These are phyloP conservation scores for Cepphus grylle DNA, from an alignment of 2,113 vertebrate genomes.

Conservation along the genomic window DNA sequence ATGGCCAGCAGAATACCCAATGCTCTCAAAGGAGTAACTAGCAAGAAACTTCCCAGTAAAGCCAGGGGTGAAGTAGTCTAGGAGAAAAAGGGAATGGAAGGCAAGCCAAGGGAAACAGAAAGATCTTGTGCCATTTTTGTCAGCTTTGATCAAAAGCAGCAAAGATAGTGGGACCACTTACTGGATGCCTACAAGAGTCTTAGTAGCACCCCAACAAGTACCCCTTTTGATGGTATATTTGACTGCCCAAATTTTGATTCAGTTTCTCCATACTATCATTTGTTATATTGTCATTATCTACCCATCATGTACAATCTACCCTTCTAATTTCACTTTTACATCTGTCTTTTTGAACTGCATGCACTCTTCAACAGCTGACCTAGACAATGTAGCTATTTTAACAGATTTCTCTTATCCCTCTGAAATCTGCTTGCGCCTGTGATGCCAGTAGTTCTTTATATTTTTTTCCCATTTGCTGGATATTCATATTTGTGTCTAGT, in stretches of 20 bases:
- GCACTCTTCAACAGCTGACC: neutral
- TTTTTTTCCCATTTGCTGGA: neutral
- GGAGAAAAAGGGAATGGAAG: neutral
- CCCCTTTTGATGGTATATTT: neutral
- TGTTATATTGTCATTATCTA: neutral
- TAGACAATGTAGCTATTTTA: neutral
- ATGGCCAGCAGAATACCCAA: neutral
- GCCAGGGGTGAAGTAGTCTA: neutral
- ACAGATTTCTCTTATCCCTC: neutral
- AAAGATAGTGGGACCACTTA: neutral
- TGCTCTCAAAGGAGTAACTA: neutral
- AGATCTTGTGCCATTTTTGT: neutral
- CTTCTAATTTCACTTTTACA: neutral
- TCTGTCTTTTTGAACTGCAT: rapidly evolving
- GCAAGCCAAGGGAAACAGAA: neutral
- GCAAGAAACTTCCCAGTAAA: neutral
- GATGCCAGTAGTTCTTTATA: neutral
- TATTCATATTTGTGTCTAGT: neutral
- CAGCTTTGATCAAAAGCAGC: neutral
- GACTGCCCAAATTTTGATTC: neutral
- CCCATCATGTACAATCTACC: neutral
- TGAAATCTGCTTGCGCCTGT: neutral
- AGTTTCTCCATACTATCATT: neutral
- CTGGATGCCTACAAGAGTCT: neutral
- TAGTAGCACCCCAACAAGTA: neutral